Evolutionary conservation across 2,888 invertebrate genomes (phyloP).

Genomic region (Pristionchus exspectatus): DNA sequence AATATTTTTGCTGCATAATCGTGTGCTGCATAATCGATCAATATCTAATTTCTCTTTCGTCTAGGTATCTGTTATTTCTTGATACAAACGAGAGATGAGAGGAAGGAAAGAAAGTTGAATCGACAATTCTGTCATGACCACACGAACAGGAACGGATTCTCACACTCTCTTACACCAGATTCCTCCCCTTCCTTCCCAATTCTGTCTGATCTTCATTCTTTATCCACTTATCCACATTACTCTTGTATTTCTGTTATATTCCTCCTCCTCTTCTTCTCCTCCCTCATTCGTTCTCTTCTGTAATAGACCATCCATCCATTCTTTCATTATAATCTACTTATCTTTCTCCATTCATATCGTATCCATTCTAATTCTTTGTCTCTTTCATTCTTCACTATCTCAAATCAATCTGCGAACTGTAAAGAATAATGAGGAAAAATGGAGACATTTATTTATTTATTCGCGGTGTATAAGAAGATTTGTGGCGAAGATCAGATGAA

Average conservation of each 20-base stretch:
- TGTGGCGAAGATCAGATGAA: not conserved
- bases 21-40: not conserved
- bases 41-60: not conserved
- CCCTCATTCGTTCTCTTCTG: not conserved
- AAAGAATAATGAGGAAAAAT: not conserved
- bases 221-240: not conserved
- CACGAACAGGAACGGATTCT: not conserved
- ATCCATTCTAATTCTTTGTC: conserved; percentile 37
- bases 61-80: not conserved
- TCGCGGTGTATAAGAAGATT: not conserved
- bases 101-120: not conserved
- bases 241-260: not conserved
- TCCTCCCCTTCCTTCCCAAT: not conserved
- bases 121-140: conserved; percentile 14
- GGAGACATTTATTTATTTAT: not conserved
- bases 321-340: not conserved
- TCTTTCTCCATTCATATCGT: conserved; percentile 22
- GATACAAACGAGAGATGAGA: not conserved
- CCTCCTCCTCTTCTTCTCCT: not conserved
- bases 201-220: not conserved
- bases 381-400: conserved; percentile 8
- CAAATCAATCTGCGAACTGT: not conserved
- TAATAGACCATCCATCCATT: not conserved
- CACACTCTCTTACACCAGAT: not conserved
- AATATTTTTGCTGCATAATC: not conserved